Evolutionary conservation across 2,113 vertebrate genomes (phyloP), one percentile per base, ranked within the genome.

Genomic region (Lanius collurio): DNA sequence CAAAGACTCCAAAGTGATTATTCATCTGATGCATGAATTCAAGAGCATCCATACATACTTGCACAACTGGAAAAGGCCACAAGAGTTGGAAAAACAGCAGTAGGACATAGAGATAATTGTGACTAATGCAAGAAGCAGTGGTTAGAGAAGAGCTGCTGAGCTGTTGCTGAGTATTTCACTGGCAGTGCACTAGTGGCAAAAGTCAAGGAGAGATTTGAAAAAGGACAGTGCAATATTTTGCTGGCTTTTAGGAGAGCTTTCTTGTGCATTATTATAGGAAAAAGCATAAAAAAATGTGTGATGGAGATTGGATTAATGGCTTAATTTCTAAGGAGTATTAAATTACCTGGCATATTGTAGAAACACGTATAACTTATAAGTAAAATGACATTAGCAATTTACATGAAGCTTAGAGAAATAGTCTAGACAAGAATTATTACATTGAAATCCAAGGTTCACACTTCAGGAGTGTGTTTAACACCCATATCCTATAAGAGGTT

Each of bases 1-100:
- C 85, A 85, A 90, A 95, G 82, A 90, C 75, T 83, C 71, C 44
- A 55, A 64, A 84, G 83, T 59, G 76, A 94, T 95, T 91, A 92
- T 84, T 93, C 89, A 92, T 56, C 79, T 42, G 77, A 47, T 90
- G 93, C 81, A 77, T 88, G 75, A 80, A 95, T 85, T 86, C 92
- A 67, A 90, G 87, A 76, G 30, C 70, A 73, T 35, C 65, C 37
- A 67, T 67, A 77, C 68, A 55, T 79, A 83, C 93, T 92, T 88
- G 85, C 70, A 83, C 82, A 59, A 94, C 64, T 83, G 75, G 63
- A 76, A 88, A 90, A 88, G 47, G 63, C 87, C 64, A 70, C 68
- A 44, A 60, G 79, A 86, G 73, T 23, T 77, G 76, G 20, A 88
- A 70, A 52, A 80, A 81, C 71, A 93, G 79, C 87, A 93, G 71